Percentiles rank a stretch among this genome's conserved stretches.
phyloP scores from a whole-genome alignment of 2,797 vertebrate species.

The Mus minutoides region DNA sequence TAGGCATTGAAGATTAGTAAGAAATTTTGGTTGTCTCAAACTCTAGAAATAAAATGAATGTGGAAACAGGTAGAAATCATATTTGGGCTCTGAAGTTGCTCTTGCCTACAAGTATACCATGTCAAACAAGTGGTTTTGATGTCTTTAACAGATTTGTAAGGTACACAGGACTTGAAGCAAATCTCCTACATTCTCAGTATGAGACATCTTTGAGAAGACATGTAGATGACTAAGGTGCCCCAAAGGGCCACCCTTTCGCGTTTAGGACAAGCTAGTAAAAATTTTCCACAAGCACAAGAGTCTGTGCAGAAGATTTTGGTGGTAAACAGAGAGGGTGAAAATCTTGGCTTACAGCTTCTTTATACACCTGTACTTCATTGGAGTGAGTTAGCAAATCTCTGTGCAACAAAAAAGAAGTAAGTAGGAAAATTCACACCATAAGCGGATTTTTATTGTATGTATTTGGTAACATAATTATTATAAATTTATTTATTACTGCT shows the following conservation, averaged over 20 bases:
- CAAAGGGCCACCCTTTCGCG: not conserved
- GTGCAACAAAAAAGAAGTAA: not conserved
- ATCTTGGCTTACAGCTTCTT: not conserved
- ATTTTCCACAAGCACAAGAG: not conserved
- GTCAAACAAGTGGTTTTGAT: not conserved
- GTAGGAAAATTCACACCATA: not conserved
- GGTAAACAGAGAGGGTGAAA: not conserved
- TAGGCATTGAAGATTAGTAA: not conserved
- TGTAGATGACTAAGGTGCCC: not conserved
- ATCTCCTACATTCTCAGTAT: not conserved
- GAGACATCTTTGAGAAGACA: not conserved
- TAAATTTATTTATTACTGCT: not conserved
- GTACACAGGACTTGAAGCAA: not conserved
- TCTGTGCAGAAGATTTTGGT: not conserved
- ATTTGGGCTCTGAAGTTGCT: not conserved
- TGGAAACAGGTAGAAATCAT: not conserved
- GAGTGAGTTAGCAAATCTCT: not conserved
- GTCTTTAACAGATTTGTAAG: not conserved
- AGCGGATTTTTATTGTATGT: not conserved
- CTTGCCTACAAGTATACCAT: not conserved
- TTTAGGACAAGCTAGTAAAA: conserved; percentile 14
- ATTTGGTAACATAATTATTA: not conserved
- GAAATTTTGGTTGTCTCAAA: conserved; percentile 5
- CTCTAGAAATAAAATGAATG: not conserved
- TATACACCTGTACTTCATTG: not conserved